Percentiles rank a stretch among this genome's conserved stretches.
These are phyloP conservation scores for Acleris holmiana DNA, from an alignment of 2,888 invertebrate genomes.

Conservation along the genomic window DNA sequence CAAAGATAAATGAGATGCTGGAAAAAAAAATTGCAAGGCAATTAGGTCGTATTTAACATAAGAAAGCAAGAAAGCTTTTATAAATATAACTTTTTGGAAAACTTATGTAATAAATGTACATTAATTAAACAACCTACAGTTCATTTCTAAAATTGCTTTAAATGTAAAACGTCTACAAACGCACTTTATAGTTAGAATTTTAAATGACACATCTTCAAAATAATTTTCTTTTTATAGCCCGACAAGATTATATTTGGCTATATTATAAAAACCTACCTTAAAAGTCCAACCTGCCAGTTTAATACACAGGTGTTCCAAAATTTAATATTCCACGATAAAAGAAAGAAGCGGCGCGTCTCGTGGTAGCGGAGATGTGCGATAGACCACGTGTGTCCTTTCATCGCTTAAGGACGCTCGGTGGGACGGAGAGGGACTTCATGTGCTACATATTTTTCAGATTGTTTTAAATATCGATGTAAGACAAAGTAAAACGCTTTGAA, in stretches of 20 bases:
- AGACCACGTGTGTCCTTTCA: conserved; percentile 68
- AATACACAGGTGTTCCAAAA: conserved; percentile 22
- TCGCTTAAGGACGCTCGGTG: conserved; percentile 52
- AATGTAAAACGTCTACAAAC: too few relatives aligned
- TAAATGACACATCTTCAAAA: neutral
- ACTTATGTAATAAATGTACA: too few relatives aligned
- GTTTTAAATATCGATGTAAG: too few relatives aligned
- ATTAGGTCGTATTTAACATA: too few relatives aligned
- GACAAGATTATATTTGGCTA: too few relatives aligned
- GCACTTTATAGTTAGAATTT: too few relatives aligned
- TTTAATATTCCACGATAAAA: neutral
- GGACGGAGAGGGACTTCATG: conserved; percentile 51
- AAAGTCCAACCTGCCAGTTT: neutral
- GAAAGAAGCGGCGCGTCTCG: conserved; percentile 31
- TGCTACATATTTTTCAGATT: too few relatives aligned
- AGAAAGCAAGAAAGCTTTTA: neutral
- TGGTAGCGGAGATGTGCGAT: conserved; percentile 62
- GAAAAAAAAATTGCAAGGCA: too few relatives aligned
- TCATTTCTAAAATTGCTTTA: too few relatives aligned
- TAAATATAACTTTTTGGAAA: neutral
- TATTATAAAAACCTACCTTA: neutral
- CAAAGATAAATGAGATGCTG: too few relatives aligned
- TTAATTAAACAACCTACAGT: too few relatives aligned
- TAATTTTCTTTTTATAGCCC: neutral
- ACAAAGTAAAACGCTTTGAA: too few relatives aligned